These are phyloP conservation scores for Lytechinus variegatus DNA, from an alignment of 35 echinoderm and acorn worm species.

Conservation along the genomic window DNA sequence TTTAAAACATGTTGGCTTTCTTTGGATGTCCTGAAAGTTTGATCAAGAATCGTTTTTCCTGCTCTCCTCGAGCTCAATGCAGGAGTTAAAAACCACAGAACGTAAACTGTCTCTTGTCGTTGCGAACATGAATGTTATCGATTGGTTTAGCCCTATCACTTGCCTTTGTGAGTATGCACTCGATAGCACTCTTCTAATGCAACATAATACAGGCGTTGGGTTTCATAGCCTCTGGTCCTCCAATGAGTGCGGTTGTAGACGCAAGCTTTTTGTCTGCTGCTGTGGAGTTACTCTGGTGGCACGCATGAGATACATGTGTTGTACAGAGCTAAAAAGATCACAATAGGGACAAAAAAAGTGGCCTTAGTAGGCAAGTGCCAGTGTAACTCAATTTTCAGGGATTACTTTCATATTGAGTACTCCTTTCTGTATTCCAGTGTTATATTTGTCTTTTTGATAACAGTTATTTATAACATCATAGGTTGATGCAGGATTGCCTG, in stretches of 20 bases:
- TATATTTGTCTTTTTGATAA: too few species aligned
- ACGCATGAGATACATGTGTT: too few species aligned
- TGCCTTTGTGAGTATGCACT: not conserved
- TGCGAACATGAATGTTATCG: not conserved
- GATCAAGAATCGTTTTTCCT: not conserved
- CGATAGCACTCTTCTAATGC: not conserved
- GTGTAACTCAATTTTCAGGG: too few species aligned
- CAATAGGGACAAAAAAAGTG: too few species aligned
- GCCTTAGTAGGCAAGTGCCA: too few species aligned
- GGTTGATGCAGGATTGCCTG: too few species aligned
- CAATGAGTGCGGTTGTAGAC: not conserved
- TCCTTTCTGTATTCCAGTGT: too few species aligned
- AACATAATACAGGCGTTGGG: slow-evolving; percentile 9
- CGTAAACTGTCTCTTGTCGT: not conserved
- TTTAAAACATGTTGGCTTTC: not conserved
- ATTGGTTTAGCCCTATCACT: not conserved
- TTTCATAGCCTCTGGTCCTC: not conserved
- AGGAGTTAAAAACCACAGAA: not conserved
- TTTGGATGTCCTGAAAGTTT: not conserved
- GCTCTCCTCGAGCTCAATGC: not conserved
- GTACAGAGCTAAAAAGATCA: too few species aligned
- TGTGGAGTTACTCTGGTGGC: not conserved
- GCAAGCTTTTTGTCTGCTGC: not conserved
- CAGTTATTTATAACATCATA: too few species aligned
- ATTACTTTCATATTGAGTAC: too few species aligned